Percentiles rank a stretch among this genome's conserved stretches.
These are phyloP conservation scores for Xenus cinereus DNA, from an alignment of 2,113 vertebrate species.

Conservation along the genomic window DNA sequence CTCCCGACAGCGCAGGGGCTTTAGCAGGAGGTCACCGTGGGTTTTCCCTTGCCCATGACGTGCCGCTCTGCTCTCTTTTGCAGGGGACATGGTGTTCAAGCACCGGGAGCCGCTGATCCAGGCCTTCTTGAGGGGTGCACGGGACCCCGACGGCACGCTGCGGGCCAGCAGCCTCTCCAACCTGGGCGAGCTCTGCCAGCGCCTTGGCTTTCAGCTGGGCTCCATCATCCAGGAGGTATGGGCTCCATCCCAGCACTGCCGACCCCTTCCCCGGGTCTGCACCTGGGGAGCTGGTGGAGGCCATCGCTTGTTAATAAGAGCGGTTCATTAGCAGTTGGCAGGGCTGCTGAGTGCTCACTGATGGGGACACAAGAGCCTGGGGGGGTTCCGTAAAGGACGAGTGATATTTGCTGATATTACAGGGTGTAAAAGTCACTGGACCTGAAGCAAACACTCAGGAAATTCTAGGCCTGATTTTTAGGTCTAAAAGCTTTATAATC, in stretches of 20 bases:
- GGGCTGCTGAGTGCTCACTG: background rate
- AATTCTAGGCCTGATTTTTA: background rate
- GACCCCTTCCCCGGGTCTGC: background rate
- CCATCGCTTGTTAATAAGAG: rapidly evolving
- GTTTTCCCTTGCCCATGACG: background rate
- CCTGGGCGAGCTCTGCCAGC: slow-evolving; percentile 90
- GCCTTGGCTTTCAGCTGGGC: slow-evolving; percentile 85
- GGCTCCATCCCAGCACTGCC: background rate
- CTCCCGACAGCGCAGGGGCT: background rate
- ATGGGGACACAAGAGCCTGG: background rate
- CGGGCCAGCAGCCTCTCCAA: slow-evolving; percentile 94
- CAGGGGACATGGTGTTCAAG: slow-evolving; percentile 87
- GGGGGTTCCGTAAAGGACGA: background rate
- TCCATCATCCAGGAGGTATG: slow-evolving; percentile 88
- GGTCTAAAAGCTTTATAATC: background rate
- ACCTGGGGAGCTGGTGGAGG: background rate
- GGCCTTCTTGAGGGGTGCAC: slow-evolving; percentile 82
- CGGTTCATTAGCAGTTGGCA: background rate
- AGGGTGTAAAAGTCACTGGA: background rate
- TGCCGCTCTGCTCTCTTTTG: background rate
- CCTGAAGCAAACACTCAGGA: background rate
- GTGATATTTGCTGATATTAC: background rate
- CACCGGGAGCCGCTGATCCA: slow-evolving; percentile 82
- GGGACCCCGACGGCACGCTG: slow-evolving; percentile 77
- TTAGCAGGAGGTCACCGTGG: background rate